Evolutionary conservation across 2,888 invertebrate genomes (phyloP).

Genomic region (Trachelus tabidus): DNA sequence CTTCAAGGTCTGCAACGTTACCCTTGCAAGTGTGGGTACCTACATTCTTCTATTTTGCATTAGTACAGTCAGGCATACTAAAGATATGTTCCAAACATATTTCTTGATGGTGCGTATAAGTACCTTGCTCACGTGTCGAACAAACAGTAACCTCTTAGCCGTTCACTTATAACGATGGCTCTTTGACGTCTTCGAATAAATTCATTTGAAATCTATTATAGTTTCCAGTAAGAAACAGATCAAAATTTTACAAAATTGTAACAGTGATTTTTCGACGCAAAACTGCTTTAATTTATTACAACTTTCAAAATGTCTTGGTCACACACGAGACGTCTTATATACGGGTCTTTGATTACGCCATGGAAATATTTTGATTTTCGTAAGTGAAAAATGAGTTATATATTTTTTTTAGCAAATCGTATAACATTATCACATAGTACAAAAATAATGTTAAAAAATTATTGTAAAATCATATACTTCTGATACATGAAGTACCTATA

Average conservation of each 20-base stretch:
- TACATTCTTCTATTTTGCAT: no score
- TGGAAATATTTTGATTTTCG: neutral
- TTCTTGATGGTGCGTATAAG: conserved; percentile 17
- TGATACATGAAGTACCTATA: neutral
- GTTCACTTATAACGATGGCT: neutral
- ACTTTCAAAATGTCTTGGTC: conserved; percentile 16
- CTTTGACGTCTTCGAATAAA: neutral
- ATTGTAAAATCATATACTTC: neutral
- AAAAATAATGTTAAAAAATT: neutral
- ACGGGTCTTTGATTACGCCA: neutral
- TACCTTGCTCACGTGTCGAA: conserved; percentile 15
- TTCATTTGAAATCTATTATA: neutral
- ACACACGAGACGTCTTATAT: conserved; percentile 13
- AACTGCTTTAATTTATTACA: neutral
- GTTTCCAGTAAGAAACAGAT: neutral
- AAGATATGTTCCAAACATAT: neutral
- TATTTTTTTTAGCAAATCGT: neutral
- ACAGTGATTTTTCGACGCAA: neutral
- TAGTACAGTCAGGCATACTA: neutral
- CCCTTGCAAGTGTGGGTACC: neutral
- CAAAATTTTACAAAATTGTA: neutral
- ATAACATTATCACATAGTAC: neutral
- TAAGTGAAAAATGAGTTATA: neutral
- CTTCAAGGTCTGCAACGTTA: neutral
- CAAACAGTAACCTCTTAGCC: conserved; percentile 20